These are phyloP conservation scores for Oxyteleia sp. DNA, from an alignment of 2,888 invertebrate species.

Conservation along the genomic window DNA sequence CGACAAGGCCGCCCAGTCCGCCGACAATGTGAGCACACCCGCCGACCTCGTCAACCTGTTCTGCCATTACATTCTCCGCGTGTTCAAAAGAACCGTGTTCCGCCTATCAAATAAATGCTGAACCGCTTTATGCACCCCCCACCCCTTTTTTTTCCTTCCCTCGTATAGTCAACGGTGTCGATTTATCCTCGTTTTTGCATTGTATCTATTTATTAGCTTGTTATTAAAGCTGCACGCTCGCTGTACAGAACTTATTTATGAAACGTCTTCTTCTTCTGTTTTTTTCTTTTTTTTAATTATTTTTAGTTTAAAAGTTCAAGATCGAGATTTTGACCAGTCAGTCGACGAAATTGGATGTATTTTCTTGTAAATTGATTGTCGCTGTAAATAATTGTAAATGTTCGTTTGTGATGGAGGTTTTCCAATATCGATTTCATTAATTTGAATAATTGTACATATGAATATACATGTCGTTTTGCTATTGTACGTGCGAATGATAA, in stretches of 20 bases:
- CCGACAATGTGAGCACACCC: slow-evolving; percentile 52
- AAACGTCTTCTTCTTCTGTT: too few relatives aligned
- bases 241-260: too few relatives aligned
- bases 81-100: slow-evolving; percentile 29
- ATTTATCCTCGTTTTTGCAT: too few relatives aligned
- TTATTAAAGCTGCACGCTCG: too few relatives aligned
- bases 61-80: neutral
- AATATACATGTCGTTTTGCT: too few relatives aligned
- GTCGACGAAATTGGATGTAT: neutral
- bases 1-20: slow-evolving; percentile 5
- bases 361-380: neutral
- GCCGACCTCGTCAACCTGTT: slow-evolving; percentile 1
- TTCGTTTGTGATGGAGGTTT: neutral
- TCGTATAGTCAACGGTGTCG: too few relatives aligned
- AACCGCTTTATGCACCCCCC: too few relatives aligned
- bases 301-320: too few relatives aligned
- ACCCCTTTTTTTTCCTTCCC: too few relatives aligned
- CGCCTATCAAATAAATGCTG: slow-evolving; percentile 7
- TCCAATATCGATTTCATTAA: neutral
- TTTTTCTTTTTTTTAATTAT: too few relatives aligned
- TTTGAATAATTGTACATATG: too few relatives aligned
- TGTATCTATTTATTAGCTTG: too few relatives aligned
- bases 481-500: neutral
- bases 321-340: neutral
- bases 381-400: neutral